These are phyloP conservation scores for Acrossocheilus wenchowensis DNA, from an alignment of 2,797 vertebrate genomes.

Conservation along the genomic window DNA sequence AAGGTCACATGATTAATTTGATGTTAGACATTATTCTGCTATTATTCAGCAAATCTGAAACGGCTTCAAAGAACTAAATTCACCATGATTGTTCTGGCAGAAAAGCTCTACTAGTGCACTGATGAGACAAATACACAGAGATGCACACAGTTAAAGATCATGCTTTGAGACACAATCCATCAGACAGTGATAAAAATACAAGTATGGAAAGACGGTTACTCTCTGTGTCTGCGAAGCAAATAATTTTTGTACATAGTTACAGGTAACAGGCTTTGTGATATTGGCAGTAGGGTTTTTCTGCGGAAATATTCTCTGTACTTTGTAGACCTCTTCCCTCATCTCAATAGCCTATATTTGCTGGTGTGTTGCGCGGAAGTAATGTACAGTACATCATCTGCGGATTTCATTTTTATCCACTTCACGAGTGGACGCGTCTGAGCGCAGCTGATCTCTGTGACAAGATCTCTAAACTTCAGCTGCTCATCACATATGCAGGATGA, in stretches of 20 bases:
- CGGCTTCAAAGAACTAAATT: conserved; percentile 9
- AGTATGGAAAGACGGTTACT: too few relatives aligned
- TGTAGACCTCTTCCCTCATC: too few relatives aligned
- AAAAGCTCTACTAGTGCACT: background rate
- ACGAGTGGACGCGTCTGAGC: background rate
- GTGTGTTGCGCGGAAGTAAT: too few relatives aligned
- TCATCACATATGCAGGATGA: conserved; percentile 11
- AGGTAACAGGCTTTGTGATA: too few relatives aligned
- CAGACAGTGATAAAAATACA: conserved; percentile 7
- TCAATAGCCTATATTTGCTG: too few relatives aligned
- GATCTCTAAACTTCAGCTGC: background rate
- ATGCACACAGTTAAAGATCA: background rate
- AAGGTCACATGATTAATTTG: background rate
- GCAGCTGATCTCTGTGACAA: background rate
- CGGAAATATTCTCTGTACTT: too few relatives aligned
- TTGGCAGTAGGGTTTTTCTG: too few relatives aligned
- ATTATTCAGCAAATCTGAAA: background rate
- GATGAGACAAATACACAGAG: background rate
- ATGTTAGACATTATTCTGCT: background rate
- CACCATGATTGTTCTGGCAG: background rate
- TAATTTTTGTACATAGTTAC: too few relatives aligned
- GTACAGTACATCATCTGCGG: too few relatives aligned
- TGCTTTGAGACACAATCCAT: conserved; percentile 26
- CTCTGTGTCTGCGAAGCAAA: too few relatives aligned
- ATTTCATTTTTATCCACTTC: background rate